Evolutionary conservation across 2,797 vertebrate species (phyloP).

Genomic region (Poecilia picta): DNA sequence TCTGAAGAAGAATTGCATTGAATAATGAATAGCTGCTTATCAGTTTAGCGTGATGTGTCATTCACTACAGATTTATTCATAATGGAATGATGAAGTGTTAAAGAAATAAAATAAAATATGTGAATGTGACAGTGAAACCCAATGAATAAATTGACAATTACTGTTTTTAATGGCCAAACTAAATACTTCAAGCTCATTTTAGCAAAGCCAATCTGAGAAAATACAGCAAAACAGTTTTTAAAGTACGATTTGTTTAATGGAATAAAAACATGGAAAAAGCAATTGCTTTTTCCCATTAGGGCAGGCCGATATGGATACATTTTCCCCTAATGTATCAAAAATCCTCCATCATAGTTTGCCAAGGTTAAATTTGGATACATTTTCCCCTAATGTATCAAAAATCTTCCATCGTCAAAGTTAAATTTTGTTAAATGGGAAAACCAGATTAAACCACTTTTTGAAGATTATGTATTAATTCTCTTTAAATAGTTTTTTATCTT

Average conservation of each 20-base stretch:
- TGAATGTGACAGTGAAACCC: not conserved
- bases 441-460: too few relatives aligned
- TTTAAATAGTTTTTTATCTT: too few relatives aligned
- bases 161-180: not conserved
- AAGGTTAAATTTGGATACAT: not conserved
- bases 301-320: too few relatives aligned
- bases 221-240: not conserved
- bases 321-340: too few relatives aligned
- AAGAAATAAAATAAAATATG: not conserved
- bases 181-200: not conserved
- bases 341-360: not conserved
- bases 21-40: slow-evolving; percentile 72
- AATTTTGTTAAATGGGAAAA: too few relatives aligned
- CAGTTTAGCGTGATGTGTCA: slow-evolving; percentile 49
- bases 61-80: slow-evolving; percentile 58
- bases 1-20: slow-evolving; percentile 49
- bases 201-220: not conserved
- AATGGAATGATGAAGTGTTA: slow-evolving; percentile 17
- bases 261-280: not conserved
- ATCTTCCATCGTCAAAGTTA: not conserved
- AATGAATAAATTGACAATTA: not conserved
- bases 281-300: not conserved
- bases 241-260: not conserved
- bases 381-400: too few relatives aligned
- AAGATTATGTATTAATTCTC: too few relatives aligned